A percentile compares a stretch with the other conserved stretches of the same genome.
phyloP scores from a whole-genome alignment of 2,888 invertebrate species.

The Monopis laevigella region DNA sequence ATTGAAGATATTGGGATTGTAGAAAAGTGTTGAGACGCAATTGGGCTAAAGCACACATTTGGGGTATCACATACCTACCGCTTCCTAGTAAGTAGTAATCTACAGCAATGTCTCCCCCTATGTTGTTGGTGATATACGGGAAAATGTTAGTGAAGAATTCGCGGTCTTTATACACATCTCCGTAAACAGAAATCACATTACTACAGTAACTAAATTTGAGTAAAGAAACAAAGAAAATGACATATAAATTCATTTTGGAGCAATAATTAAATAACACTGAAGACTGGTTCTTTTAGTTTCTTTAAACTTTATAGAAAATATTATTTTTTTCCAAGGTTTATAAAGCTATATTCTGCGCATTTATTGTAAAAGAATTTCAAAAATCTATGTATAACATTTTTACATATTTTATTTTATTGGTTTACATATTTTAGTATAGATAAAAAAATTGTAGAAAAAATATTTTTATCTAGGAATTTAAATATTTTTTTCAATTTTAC shows the following conservation, averaged over 20 bases:
- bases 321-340: too few species aligned
- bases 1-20: conserved; percentile 37
- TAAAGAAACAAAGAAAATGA: conserved; percentile 10
- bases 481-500: too few species aligned
- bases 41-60: conserved; percentile 33
- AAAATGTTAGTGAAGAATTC: conserved; percentile 31
- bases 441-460: too few species aligned
- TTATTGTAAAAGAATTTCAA: too few species aligned
- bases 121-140: conserved; percentile 38
- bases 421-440: too few species aligned
- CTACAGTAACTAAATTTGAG: conserved; percentile 13
- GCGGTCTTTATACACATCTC: conserved; percentile 28
- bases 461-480: too few species aligned
- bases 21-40: conserved; percentile 29
- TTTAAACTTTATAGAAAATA: too few species aligned
- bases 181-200: conserved; percentile 24
- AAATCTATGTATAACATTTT: too few species aligned
- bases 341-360: too few species aligned
- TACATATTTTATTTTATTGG: too few species aligned
- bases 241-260: conserved; percentile 5
- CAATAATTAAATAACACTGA: too few species aligned
- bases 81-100: conserved; percentile 33
- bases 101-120: conserved; percentile 32
- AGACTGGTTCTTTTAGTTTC: too few species aligned
- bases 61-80: conserved; percentile 33